Evolutionary conservation across 2,113 vertebrate genomes (phyloP).

Genomic region (Cnemophilus loriae): DNA sequence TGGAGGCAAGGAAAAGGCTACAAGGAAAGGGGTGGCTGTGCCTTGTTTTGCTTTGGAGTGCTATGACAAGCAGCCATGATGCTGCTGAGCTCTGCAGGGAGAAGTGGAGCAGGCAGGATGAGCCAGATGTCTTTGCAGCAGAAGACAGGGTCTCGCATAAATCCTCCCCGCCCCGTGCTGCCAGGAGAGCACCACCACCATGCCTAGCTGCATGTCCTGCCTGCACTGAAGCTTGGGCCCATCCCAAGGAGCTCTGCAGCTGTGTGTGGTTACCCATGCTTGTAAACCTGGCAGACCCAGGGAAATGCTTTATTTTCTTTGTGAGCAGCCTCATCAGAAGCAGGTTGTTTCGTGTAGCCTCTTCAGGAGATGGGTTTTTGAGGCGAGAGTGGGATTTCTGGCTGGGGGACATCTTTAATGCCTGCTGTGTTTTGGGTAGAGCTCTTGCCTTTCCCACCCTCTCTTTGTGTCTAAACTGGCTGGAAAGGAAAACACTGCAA

Average conservation of each 20-base stretch:
- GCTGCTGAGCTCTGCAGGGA: background rate
- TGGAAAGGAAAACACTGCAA: background rate
- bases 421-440: background rate
- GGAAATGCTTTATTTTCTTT: background rate
- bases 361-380: background rate
- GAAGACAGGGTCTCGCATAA: background rate
- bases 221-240: background rate
- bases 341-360: background rate
- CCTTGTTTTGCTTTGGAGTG: background rate
- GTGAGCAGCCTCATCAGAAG: background rate
- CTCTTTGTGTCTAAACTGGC: background rate
- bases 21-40: background rate
- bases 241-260: background rate
- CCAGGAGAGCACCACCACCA: background rate
- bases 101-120: background rate
- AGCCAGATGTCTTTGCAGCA: background rate
- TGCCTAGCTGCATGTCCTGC: background rate
- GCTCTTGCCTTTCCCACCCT: background rate
- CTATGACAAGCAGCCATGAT: background rate
- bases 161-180: fast-evolving
- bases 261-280: background rate
- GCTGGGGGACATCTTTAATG: background rate
- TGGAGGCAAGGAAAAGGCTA: background rate
- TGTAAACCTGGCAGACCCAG: background rate
- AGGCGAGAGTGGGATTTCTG: background rate